Conservation (phyloP, 2,113 vertebrate species). For the Ageneiosus marmoratus region DNA sequence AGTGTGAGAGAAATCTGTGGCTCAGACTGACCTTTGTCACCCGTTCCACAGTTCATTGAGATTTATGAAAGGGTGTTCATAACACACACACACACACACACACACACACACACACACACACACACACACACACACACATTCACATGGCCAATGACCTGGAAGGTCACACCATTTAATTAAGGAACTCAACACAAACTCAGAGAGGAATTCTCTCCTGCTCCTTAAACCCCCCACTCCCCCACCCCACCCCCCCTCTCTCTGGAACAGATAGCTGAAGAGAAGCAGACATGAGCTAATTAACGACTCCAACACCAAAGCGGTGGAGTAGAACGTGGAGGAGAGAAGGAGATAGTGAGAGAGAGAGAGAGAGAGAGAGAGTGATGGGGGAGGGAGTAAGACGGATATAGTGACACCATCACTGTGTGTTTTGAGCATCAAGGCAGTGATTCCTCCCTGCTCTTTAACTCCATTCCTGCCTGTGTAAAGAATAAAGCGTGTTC, state of each 20-base stretch:
- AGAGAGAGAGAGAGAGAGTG: conserved; percentile 32
- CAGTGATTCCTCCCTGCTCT: background rate
- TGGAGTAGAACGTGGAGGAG: conserved; percentile 43
- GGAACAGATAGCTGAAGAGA: conserved; percentile 48
- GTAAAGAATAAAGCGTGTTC: background rate
- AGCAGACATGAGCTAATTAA: conserved; percentile 61
- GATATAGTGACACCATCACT: conserved; percentile 6
- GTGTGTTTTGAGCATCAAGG: background rate
- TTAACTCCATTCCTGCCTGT: background rate
- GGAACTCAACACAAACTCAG: conserved; percentile 12
- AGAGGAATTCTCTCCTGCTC: background rate
- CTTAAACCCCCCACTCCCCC: background rate
- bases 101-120: no score
- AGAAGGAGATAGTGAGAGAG: background rate
- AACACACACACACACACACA: no score
- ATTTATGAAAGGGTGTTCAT: no score
- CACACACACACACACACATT: no score
- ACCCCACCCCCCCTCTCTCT: conserved; percentile 5
- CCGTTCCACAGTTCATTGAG: background rate
- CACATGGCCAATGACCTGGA: conserved; percentile 12
- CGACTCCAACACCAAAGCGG: conserved; percentile 34
- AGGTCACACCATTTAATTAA: conserved; percentile 34
- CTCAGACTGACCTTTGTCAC: background rate
- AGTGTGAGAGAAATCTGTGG: background rate
- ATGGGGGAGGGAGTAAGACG: conserved; percentile 57